Conservation (phyloP, 2,888 invertebrate genomes). For the Emesis furor region DNA sequence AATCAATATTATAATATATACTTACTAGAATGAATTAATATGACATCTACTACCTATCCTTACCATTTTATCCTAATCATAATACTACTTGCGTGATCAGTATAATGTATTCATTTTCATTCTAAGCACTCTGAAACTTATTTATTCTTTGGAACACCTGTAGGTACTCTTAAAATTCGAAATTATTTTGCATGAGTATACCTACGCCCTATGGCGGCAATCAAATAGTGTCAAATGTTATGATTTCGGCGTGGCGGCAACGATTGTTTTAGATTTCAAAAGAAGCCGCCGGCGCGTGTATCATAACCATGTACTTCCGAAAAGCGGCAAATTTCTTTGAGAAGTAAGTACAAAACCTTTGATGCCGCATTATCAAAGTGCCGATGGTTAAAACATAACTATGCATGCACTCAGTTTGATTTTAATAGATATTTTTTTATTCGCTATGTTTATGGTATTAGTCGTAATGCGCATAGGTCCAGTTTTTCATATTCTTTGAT, state of each 20-base stretch:
- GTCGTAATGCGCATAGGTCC: constrained; percentile 53
- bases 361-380: constrained; percentile 66
- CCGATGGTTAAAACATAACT: constrained; percentile 63
- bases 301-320: constrained; percentile 64
- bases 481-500: constrained; percentile 36
- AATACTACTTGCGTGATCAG: constrained; percentile 49
- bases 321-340: constrained; percentile 61
- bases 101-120: constrained; percentile 44
- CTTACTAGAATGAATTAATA: constrained; percentile 41
- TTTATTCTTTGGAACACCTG: constrained; percentile 33
- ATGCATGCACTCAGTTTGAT: constrained; percentile 65
- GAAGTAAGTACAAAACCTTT: constrained; percentile 23
- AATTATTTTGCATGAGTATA: constrained; percentile 28
- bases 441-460: constrained; percentile 57
- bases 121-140: constrained; percentile 47
- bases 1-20: constrained; percentile 22
- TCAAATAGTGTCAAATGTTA: constrained; percentile 18
- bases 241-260: constrained; percentile 35
- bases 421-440: constrained; percentile 60
- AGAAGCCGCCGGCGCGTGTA: constrained; percentile 55
- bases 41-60: constrained; percentile 43
- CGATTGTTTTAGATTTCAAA: constrained; percentile 47
- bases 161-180: constrained; percentile 35
- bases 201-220: constrained; percentile 18
- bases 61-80: constrained; percentile 45